Conservation (phyloP, 2,113 vertebrate species). For the Vicugna pacos region DNA sequence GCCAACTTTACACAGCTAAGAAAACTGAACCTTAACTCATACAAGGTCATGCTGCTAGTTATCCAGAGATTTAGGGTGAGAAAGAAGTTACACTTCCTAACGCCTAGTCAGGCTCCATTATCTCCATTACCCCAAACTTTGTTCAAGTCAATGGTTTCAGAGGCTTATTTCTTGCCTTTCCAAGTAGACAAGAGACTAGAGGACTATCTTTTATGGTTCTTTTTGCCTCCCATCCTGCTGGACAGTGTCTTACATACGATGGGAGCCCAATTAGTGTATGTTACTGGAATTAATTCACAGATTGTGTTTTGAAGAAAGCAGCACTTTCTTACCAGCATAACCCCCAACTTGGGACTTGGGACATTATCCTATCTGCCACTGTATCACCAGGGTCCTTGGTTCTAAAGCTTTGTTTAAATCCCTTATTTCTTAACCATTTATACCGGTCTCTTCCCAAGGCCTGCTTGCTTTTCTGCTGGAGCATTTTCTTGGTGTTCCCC, state of each 20-base stretch:
- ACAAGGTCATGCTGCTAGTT: background rate
- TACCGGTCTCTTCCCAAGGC: background rate
- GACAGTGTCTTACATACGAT: background rate
- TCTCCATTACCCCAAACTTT: background rate
- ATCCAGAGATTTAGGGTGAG: background rate
- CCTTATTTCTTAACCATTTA: background rate
- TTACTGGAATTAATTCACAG: background rate
- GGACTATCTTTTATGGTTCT: background rate
- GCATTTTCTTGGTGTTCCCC: background rate
- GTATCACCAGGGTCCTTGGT: background rate
- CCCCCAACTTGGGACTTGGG: background rate
- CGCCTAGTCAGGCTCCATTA: background rate
- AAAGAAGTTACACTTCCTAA: background rate
- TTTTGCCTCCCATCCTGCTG: background rate
- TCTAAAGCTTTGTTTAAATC: background rate
- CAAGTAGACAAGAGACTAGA: background rate
- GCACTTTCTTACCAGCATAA: background rate
- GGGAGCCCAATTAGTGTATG: background rate
- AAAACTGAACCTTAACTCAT: background rate
- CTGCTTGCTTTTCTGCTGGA: background rate
- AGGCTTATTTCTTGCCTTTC: background rate
- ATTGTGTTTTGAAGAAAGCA: background rate
- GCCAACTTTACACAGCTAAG: background rate
- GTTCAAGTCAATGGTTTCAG: background rate
- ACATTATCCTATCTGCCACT: background rate